Conservation (phyloP, 2,113 vertebrate genomes). For the Apodemus speciosus region DNA sequence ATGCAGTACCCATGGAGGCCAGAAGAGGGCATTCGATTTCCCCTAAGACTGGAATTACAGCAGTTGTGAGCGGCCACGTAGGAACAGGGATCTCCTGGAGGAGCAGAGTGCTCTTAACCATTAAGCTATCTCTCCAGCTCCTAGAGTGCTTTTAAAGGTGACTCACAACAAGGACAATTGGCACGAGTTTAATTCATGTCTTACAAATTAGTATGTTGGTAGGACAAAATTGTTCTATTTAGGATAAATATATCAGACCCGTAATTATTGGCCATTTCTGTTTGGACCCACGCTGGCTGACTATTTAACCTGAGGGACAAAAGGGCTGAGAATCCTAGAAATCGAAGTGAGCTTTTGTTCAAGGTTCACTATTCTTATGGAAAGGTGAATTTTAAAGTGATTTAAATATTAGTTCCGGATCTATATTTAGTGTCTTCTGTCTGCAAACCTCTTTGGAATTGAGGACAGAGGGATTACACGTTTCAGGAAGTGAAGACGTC, state of each 20-base stretch:
- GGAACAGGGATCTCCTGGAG: not conserved
- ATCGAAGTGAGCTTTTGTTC: slow-evolving; percentile 29
- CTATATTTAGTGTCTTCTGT: slow-evolving; percentile 65
- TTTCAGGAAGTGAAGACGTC: slow-evolving; percentile 68
- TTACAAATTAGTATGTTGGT: not conserved
- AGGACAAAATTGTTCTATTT: not conserved
- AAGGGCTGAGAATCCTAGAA: not conserved
- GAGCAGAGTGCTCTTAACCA: not conserved
- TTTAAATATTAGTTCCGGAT: slow-evolving; percentile 68
- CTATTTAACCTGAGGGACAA: not conserved
- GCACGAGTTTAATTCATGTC: slow-evolving; percentile 5
- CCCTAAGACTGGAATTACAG: not conserved
- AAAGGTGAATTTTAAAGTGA: slow-evolving; percentile 64
- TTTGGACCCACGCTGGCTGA: not conserved
- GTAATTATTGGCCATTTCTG: not conserved
- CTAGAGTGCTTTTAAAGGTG: not conserved
- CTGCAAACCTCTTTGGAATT: slow-evolving; percentile 64
- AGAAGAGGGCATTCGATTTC: not conserved
- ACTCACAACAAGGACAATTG: not conserved
- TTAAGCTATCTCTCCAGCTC: not conserved
- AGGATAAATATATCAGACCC: not conserved
- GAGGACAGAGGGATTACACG: slow-evolving; percentile 61
- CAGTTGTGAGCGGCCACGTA: not conserved
- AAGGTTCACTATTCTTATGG: not conserved
- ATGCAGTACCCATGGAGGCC: not conserved